Base-by-base conservation (phyloP, 2,113 vertebrate species). In the Zapus hudsonius region DNA sequence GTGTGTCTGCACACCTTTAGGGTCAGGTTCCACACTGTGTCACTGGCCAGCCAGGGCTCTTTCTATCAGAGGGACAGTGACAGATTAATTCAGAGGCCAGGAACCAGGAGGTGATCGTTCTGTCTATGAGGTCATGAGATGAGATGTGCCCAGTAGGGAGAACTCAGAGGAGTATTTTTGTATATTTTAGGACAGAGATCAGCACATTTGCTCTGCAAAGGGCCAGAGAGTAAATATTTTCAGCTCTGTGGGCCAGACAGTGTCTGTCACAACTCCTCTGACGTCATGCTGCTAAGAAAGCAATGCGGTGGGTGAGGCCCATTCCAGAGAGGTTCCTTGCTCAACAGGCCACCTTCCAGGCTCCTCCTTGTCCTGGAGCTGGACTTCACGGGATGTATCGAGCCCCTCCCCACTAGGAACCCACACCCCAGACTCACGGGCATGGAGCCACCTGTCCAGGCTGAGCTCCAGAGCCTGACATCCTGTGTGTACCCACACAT, bases 1-100 rank as follows among this genome's bases (percentile, higher is more conserved):
- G 0, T 33, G 0, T 20, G 8, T 25, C 47, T 3, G 40, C 3
- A 36, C 44, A 5, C 36, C 44, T 0, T 0, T 3, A 8, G 79
- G 27, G 12, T 2, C 13, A 2, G 52, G 2, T 59, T 1, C 31
- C 44, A 10, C 7, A 0, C 16, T 5, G 0, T 2, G 0, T 1
- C 3, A 12, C 55, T 55, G 40, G 47, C 55, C 1, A 19, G 38
- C 52, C 42, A 7, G 63, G 22, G 47, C 0, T 22, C 16, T 7
- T 40, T 40, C 59, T 33, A 5, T 4, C 1, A 22, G 27, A 81
- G 31, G 64, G 74, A 40, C 47, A 27, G 3, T 55, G 61, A 70
- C 81, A 42, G 17, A 33, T 31, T 6, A 20, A 15, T 38, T 36
- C 72, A 3, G 74, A 84, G 59, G 29, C 44, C 5, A 1, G 55